Evolutionary conservation across 2,888 invertebrate genomes (phyloP).

Genomic region (Unio delphinus): DNA sequence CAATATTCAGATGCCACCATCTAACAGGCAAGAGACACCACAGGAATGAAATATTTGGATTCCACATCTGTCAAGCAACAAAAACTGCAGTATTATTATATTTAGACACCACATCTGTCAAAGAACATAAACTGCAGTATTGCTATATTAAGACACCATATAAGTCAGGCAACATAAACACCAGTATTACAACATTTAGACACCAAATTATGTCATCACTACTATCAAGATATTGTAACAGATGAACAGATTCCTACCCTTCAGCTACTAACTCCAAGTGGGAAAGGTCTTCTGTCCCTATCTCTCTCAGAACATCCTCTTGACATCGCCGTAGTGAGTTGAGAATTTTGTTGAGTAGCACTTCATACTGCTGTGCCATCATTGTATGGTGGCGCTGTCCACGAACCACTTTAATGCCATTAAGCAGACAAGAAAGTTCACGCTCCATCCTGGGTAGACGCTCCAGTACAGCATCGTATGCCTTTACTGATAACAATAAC

Average conservation of each 20-base stretch:
- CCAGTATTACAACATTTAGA: too few relatives aligned
- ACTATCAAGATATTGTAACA: neutral
- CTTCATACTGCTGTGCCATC: conserved; percentile 88
- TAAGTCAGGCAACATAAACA: too few relatives aligned
- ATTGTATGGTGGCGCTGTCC: conserved; percentile 91
- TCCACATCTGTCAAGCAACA: too few relatives aligned
- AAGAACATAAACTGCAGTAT: too few relatives aligned
- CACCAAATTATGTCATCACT: too few relatives aligned
- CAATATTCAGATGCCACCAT: too few relatives aligned
- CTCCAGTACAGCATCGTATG: conserved; percentile 54
- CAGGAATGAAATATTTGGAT: too few relatives aligned
- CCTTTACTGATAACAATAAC: conserved; percentile 49
- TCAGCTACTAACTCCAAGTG: conserved; percentile 89
- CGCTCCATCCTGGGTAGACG: conserved; percentile 62
- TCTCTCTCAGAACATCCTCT: conserved; percentile 72
- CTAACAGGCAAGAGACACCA: too few relatives aligned
- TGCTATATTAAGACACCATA: too few relatives aligned
- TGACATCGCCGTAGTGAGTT: conserved; percentile 87
- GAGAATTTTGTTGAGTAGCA: conserved; percentile 85
- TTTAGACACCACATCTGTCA: too few relatives aligned
- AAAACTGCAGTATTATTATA: too few relatives aligned
- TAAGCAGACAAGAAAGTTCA: conserved; percentile 83
- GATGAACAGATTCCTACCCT: conserved; percentile 77
- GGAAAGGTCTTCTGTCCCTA: conserved; percentile 81
- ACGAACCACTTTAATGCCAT: conserved; percentile 83